Percentiles rank a stretch among this genome's conserved stretches.
Evolutionary conservation across 2,113 vertebrate genomes (phyloP).

Genomic region (Struthidea cinerea): DNA sequence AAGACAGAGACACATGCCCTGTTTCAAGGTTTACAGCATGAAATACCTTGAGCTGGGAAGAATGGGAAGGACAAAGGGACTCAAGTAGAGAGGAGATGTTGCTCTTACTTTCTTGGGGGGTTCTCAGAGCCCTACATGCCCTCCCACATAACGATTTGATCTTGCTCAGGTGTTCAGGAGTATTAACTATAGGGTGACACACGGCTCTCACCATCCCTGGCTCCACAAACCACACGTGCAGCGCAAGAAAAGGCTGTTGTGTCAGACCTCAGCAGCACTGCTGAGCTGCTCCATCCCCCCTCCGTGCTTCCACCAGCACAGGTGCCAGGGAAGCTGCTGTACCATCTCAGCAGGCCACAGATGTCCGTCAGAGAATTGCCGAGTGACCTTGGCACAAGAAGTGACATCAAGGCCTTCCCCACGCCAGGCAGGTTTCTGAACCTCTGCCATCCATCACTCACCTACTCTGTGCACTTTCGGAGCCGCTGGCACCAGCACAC

Average conservation of each 20-base stretch:
- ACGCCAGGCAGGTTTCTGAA: not conserved
- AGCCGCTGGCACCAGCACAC: not conserved
- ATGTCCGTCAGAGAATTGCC: not conserved
- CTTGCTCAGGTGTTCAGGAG: not conserved
- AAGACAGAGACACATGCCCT: not conserved
- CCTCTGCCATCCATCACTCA: not conserved
- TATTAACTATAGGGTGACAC: not conserved
- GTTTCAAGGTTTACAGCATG: not conserved
- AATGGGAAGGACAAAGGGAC: not conserved
- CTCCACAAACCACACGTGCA: fast-evolving
- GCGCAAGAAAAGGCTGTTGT: not conserved
- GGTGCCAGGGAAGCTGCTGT: not conserved
- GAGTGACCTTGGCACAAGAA: not conserved
- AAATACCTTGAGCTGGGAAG: not conserved
- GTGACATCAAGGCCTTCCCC: not conserved
- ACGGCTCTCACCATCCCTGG: not conserved
- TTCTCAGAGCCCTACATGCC: not conserved
- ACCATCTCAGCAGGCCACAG: constrained; percentile 20
- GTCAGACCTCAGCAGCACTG: not conserved
- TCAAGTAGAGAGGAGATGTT: not conserved
- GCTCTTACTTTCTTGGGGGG: not conserved
- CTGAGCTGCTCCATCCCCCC: not conserved
- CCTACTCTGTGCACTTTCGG: not conserved
- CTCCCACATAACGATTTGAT: not conserved
- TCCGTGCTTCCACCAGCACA: not conserved